Percentiles rank a stretch among this genome's conserved stretches.
Evolutionary conservation across 2,888 invertebrate species (phyloP).

Genomic region (Seladonia tumulorum): DNA sequence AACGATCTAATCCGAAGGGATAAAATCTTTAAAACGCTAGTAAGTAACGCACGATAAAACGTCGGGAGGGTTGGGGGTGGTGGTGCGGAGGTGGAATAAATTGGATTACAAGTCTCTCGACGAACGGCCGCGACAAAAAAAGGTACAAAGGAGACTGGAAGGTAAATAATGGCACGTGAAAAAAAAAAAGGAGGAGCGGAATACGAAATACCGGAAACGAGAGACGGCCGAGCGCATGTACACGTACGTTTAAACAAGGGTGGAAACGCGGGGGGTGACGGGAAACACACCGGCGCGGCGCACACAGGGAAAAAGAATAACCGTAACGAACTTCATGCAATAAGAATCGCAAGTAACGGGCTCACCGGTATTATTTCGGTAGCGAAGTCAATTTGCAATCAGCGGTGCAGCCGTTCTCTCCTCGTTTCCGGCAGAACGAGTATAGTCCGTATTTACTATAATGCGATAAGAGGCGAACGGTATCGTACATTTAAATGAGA

Average conservation of each 20-base stretch:
- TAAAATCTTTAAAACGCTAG: conserved; percentile 16
- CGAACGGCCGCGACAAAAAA: conserved; percentile 40
- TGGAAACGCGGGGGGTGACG: conserved; percentile 12
- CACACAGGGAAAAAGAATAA: conserved; percentile 60
- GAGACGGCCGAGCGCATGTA: conserved; percentile 29
- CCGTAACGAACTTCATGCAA: conserved; percentile 74
- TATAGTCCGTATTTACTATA: conserved; percentile 79
- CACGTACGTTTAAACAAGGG: conserved; percentile 49
- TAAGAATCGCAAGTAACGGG: conserved; percentile 72
- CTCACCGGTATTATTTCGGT: conserved; percentile 72
- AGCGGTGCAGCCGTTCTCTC: conserved; percentile 71
- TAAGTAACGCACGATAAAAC: conserved; percentile 4
- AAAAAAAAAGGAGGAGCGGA: conserved; percentile 8
- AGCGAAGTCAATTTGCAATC: conserved; percentile 82
- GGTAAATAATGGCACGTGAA: conserved; percentile 43
- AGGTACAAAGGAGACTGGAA: conserved; percentile 47
- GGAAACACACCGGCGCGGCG: conserved; percentile 37
- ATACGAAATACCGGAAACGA: conserved; percentile 30
- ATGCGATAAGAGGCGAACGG: conserved; percentile 79
- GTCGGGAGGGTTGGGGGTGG: background rate
- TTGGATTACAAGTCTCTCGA: conserved; percentile 55
- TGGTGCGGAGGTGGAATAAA: conserved; percentile 20
- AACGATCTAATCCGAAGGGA: background rate
- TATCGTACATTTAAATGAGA: conserved; percentile 81
- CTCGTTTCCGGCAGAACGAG: conserved; percentile 60